These are phyloP conservation scores for Agriopis aurantiaria DNA, from an alignment of 2,888 invertebrate species.

Conservation along the genomic window DNA sequence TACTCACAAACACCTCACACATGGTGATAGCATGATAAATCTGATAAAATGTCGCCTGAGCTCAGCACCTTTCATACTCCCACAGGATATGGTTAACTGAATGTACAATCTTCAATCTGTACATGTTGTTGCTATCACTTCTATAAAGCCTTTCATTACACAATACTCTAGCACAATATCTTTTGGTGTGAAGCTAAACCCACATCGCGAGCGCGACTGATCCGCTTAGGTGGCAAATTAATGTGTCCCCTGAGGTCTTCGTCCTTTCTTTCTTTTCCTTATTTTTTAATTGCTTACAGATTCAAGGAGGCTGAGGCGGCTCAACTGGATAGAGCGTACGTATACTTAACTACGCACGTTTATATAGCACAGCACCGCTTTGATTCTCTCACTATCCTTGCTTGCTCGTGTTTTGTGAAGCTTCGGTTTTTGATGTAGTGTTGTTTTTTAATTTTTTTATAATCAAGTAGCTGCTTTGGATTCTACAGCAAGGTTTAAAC, in stretches of 20 bases:
- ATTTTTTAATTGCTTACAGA: slow-evolving; percentile 90
- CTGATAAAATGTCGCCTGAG: slow-evolving; percentile 60
- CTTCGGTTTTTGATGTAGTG: slow-evolving; percentile 25
- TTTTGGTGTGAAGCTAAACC: slow-evolving; percentile 70
- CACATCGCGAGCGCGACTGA: slow-evolving; percentile 62
- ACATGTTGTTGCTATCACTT: slow-evolving; percentile 67
- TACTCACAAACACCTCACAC: slow-evolving; percentile 73
- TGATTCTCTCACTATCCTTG: slow-evolving; percentile 61
- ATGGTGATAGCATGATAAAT: slow-evolving; percentile 70
- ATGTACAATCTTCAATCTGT: slow-evolving; percentile 37
- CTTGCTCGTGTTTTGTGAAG: slow-evolving; percentile 53
- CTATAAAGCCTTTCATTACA: slow-evolving; percentile 68
- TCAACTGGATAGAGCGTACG: slow-evolving; percentile 93
- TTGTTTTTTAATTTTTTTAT: slow-evolving; percentile 26
- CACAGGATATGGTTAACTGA: slow-evolving; percentile 35
- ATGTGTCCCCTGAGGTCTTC: slow-evolving; percentile 65
- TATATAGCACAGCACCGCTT: slow-evolving; percentile 67
- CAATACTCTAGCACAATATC: slow-evolving; percentile 67
- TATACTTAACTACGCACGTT: slow-evolving; percentile 84
- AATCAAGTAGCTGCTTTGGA: slow-evolving; percentile 37
- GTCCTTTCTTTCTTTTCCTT: slow-evolving; percentile 83
- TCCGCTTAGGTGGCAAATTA: slow-evolving; percentile 72
- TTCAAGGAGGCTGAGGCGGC: slow-evolving; percentile 94
- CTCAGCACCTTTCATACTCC: slow-evolving; percentile 50
- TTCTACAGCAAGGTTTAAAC: not conserved